Evolutionary conservation across 2,888 invertebrate species (phyloP), one percentile per base, ranked within the genome.

Genomic region (Chaitophorus viminalis): DNA sequence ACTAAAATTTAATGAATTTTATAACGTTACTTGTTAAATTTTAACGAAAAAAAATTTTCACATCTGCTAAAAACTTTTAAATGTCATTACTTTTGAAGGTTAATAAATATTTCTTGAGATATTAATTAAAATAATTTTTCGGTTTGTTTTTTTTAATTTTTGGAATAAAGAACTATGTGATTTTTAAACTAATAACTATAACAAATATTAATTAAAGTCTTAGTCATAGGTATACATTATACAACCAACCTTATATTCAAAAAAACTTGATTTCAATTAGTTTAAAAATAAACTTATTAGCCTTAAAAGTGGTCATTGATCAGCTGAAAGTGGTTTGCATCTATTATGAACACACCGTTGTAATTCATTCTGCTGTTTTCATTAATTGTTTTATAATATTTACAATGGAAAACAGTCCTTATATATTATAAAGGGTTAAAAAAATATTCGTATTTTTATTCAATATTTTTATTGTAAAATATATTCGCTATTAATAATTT

Each of bases 1-100:
- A 60, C n/a, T 11, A 17, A 70, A 70, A 17, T 70, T n/a, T 14
- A 70, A 31, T 17, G 70, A 31, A 70, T 70, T 70, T 70, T 60
- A 14, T 31, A 29, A 14, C 70, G 31, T 70, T 31, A 31, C 29
- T 29, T 14, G 70, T 77, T 77, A 54, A 78, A 78, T 6, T 60
- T 78, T 54, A 33, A 78, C 54, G 14, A 14, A 78, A 25, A 60
- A 78, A 78, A 78, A 18, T n/a, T 29, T 54, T 60, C 36, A 78
- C 60, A n/a, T 60, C n/a, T 78, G 60, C 14, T 78, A n/a, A 78
- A 77, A 60, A 78, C 60, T 78, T 78, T 78, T n/a, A 78, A 36
- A 78, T 6, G 25, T 25, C 60, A 60, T 78, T 29, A 70, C 70
- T 70, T 25, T 14, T 70, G 14, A 17, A 70, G 29, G 9, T 70